Evolutionary conservation across 2,888 invertebrate genomes (phyloP).

Genomic region (Tipula unca): DNA sequence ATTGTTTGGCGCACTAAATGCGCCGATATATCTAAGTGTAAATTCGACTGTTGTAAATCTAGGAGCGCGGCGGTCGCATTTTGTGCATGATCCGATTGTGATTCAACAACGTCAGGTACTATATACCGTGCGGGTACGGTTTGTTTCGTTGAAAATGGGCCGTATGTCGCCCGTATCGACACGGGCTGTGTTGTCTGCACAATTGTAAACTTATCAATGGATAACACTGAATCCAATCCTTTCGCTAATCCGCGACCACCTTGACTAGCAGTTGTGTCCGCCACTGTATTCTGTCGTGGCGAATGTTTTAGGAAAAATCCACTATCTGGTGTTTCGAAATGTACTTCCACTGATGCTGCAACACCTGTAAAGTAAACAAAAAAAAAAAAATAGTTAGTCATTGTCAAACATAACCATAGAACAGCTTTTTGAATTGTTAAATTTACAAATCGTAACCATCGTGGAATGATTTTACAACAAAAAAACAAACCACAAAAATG

Average conservation of each 20-base stretch:
- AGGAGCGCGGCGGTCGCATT: slow-evolving; percentile 50
- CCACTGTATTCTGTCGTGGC: slow-evolving; percentile 49
- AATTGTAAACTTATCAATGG: slow-evolving; percentile 82
- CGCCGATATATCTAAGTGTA: slow-evolving; percentile 83
- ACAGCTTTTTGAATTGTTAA: not conserved
- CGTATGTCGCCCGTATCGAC: slow-evolving; percentile 85
- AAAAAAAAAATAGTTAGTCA: not conserved
- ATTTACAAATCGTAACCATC: not conserved
- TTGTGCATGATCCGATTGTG: slow-evolving; percentile 38
- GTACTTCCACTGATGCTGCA: slow-evolving; percentile 70
- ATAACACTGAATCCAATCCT: slow-evolving; percentile 60
- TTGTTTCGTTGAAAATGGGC: slow-evolving; percentile 91
- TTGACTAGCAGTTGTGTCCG: slow-evolving; percentile 36
- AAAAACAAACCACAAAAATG: not conserved
- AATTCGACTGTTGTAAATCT: slow-evolving; percentile 58
- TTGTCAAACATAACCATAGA: not conserved
- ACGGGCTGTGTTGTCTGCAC: slow-evolving; percentile 86
- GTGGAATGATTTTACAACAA: not conserved
- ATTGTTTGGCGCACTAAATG: slow-evolving; percentile 83
- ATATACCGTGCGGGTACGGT: slow-evolving; percentile 83
- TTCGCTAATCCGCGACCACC: slow-evolving; percentile 34
- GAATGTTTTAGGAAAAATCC: slow-evolving; percentile 84
- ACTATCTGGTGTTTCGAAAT: slow-evolving; percentile 85
- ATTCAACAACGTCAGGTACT: slow-evolving; percentile 73
- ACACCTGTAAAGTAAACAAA: slow-evolving; percentile 46